Evolutionary conservation across 2,113 vertebrate species (phyloP), one percentile per base, ranked within the genome.

Genomic region (Delphinapterus leucas): DNA sequence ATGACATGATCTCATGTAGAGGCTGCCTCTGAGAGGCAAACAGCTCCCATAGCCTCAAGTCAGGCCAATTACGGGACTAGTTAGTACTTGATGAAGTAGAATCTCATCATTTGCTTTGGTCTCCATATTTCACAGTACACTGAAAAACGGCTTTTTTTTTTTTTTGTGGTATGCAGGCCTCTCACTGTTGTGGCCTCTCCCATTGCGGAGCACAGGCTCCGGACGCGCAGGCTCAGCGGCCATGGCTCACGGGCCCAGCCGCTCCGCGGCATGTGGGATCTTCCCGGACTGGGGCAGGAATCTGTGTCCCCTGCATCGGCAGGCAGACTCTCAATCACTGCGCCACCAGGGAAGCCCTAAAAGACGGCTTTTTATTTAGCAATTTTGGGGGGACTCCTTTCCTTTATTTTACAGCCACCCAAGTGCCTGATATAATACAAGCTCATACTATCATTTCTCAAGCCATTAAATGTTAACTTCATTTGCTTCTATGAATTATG

Each of bases 401-500:
- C 58, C 95, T 98, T 98, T 98, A 97, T 98, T 98, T 98, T 98
- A 98, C 68, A 98, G 97, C 97, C 97, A 98, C 95, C 98, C 97
- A 85, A 85, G 83, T 95, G 53, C 90, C 96, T 94, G 97, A 97
- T 97, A 97, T 68, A 95, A 92, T 94, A 98, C 95, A 98, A 98
- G 88, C 71, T 97, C 95, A 96, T 95, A 94, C 98, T 98, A 98
- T 98, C 98, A 98, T 98, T 99, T 99, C 98, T 98, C 98, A 98
- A 98, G 89, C 96, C 97, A 98, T 99, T 99, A 98, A 99, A 98
- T 98, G 98, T 97, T 99, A 99, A 98, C 98, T 98, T 99, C 98
- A 98, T 99, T 98, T 98, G 98, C 98, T 98, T 98, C 79, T 98
- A 97, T 98, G 98, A 99, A 98, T 99, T 99, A 98, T 98, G 98